phyloP scores from a whole-genome alignment of 2,888 invertebrate genomes.

The Eledona agricola region DNA sequence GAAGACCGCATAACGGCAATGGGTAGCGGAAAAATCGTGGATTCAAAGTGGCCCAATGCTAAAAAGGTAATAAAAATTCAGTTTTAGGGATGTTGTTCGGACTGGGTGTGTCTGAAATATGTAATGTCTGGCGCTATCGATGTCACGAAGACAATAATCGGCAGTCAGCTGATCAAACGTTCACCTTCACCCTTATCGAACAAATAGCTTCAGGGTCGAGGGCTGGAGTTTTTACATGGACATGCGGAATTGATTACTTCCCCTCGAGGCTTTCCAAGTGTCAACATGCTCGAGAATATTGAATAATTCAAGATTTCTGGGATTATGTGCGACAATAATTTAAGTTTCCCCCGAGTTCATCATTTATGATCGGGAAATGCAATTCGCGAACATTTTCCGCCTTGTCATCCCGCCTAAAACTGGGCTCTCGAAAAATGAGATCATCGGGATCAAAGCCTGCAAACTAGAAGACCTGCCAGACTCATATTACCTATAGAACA shows the following conservation, averaged over 20 bases:
- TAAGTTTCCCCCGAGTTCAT: too few relatives aligned
- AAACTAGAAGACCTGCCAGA: too few relatives aligned
- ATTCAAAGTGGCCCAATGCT: too few relatives aligned
- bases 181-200: constrained; percentile 33
- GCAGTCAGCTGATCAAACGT: constrained; percentile 23
- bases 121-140: constrained; percentile 1
- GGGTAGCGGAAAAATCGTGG: too few relatives aligned
- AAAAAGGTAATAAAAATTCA: constrained; percentile 1
- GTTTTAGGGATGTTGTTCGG: not conserved
- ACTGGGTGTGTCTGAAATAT: not conserved
- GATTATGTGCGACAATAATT: constrained; percentile 2
- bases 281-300: constrained; percentile 23
- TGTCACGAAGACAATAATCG: constrained; percentile 24
- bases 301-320: constrained; percentile 8
- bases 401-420: too few relatives aligned
- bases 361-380: too few relatives aligned
- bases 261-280: constrained; percentile 19
- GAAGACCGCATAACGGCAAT: too few relatives aligned
- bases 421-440: not conserved
- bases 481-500: too few relatives aligned
- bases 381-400: too few relatives aligned
- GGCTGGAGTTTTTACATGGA: constrained; percentile 25
- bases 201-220: constrained; percentile 22
- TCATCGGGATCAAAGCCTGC: not conserved
- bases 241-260: constrained; percentile 29